Evolutionary conservation across 2,888 invertebrate genomes (phyloP).

Genomic region (Yponomeuta sedellus): DNA sequence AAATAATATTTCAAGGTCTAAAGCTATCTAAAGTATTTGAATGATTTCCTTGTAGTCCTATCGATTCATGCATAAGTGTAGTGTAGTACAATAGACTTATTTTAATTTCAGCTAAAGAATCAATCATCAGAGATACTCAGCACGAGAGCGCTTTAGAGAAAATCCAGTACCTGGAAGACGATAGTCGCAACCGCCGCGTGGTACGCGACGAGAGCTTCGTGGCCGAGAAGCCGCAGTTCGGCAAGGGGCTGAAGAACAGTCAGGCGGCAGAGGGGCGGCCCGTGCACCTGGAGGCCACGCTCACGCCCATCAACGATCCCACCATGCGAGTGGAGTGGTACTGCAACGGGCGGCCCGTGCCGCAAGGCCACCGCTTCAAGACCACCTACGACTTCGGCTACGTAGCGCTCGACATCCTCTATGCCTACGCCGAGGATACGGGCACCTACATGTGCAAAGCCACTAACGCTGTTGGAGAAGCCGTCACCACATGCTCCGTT

Average conservation of each 20-base stretch:
- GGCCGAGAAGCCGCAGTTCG: constrained; percentile 92
- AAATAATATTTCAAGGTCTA: no score
- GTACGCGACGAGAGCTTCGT: constrained; percentile 84
- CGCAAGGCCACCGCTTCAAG: constrained; percentile 95
- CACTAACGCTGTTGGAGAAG: constrained; percentile 95
- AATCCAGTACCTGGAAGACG: constrained; percentile 93
- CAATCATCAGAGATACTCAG: constrained; percentile 92
- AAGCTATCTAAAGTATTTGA: no score
- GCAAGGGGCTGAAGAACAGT: constrained; percentile 90
- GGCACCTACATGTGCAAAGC: constrained; percentile 98
- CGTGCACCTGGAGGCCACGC: constrained; percentile 94
- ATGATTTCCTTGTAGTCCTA: no score
- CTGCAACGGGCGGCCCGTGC: constrained; percentile 94
- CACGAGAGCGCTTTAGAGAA: constrained; percentile 95
- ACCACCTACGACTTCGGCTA: constrained; percentile 98
- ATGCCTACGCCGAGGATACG: constrained; percentile 97
- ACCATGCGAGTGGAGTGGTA: constrained; percentile 99
- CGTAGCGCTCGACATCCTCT: constrained; percentile 96
- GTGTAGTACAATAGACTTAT: background rate
- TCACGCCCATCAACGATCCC: constrained; percentile 98
- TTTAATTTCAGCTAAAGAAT: constrained; percentile 81
- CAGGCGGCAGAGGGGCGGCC: constrained; percentile 90
- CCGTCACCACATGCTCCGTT: constrained; percentile 93
- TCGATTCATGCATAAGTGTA: no score
- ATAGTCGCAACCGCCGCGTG: constrained; percentile 83